Evolutionary conservation across 2,797 vertebrate genomes (phyloP).

Genomic region (Hapalemur alaotrensis): DNA sequence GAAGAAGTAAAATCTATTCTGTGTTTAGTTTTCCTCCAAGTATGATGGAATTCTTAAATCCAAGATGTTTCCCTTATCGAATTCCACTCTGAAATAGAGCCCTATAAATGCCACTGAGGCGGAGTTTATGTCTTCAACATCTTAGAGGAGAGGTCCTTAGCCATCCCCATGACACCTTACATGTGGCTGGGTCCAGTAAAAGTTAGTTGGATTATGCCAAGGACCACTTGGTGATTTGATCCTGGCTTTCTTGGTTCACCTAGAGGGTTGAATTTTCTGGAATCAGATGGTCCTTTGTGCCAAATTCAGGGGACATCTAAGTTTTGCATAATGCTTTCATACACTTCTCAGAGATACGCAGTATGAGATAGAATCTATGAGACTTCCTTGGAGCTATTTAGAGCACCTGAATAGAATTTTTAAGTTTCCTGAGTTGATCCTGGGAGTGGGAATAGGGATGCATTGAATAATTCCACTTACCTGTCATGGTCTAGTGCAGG

Average conservation of each 20-base stretch:
- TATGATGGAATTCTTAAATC: slow-evolving; percentile 27
- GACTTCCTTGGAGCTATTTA: not conserved
- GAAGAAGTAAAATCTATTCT: slow-evolving; percentile 57
- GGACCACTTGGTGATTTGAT: not conserved
- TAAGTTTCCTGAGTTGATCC: not conserved
- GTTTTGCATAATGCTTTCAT: not conserved
- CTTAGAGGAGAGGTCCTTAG: not conserved
- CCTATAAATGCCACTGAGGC: not conserved
- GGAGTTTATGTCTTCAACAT: not conserved
- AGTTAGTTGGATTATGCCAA: not conserved
- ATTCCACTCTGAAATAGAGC: not conserved
- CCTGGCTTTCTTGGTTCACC: not conserved
- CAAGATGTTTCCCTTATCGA: slow-evolving; percentile 26
- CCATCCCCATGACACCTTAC: too few species aligned
- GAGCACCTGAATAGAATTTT: not conserved
- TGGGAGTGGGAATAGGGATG: not conserved
- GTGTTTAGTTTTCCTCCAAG: slow-evolving; percentile 19
- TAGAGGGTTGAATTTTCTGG: slow-evolving; percentile 7
- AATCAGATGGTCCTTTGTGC: not conserved
- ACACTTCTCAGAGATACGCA: not conserved
- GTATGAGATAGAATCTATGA: not conserved
- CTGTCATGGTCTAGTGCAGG: not conserved
- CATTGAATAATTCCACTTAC: not conserved
- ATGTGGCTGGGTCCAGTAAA: not conserved
- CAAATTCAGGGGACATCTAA: not conserved